Evolutionary conservation across 2,888 invertebrate genomes (phyloP).

Genomic region (Ischnus inquisitorius): DNA sequence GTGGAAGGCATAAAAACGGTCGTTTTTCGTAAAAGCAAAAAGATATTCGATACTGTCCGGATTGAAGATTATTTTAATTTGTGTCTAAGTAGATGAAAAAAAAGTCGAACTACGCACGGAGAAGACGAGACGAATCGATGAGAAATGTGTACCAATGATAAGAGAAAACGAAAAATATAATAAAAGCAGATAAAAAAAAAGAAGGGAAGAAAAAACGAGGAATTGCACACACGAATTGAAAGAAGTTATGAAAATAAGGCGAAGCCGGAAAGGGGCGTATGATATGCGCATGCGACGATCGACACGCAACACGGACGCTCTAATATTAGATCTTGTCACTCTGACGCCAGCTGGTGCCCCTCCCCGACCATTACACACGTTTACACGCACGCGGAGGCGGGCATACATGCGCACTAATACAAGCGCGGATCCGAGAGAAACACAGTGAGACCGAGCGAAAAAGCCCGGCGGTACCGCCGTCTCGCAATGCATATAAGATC

Average conservation of each 20-base stretch:
- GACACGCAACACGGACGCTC: slow-evolving; percentile 84
- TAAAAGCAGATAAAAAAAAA: slow-evolving; percentile 9
- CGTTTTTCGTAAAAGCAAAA: neutral
- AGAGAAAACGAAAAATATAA: neutral
- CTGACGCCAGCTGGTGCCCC: slow-evolving; percentile 83
- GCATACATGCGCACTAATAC: slow-evolving; percentile 9
- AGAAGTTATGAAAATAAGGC: slow-evolving; percentile 84
- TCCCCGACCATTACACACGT: slow-evolving; percentile 83
- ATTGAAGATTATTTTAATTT: too few relatives aligned
- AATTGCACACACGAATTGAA: slow-evolving; percentile 77
- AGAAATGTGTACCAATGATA: neutral
- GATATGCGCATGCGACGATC: slow-evolving; percentile 84
- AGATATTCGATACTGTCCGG: neutral
- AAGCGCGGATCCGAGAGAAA: neutral
- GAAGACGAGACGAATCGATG: neutral
- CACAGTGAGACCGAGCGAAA: slow-evolving; percentile 11
- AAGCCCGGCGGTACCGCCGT: slow-evolving; percentile 26
- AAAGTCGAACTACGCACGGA: neutral
- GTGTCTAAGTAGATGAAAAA: neutral
- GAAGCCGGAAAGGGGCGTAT: slow-evolving; percentile 85
- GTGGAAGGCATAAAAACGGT: too few relatives aligned
- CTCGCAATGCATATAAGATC: neutral
- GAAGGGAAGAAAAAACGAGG: slow-evolving; percentile 33
- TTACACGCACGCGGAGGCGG: slow-evolving; percentile 78
- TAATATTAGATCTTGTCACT: slow-evolving; percentile 85